Percentiles rank a stretch among this genome's conserved stretches.
Conservation (phyloP, 2,113 vertebrate species). For the Pholis gunnellus region DNA sequence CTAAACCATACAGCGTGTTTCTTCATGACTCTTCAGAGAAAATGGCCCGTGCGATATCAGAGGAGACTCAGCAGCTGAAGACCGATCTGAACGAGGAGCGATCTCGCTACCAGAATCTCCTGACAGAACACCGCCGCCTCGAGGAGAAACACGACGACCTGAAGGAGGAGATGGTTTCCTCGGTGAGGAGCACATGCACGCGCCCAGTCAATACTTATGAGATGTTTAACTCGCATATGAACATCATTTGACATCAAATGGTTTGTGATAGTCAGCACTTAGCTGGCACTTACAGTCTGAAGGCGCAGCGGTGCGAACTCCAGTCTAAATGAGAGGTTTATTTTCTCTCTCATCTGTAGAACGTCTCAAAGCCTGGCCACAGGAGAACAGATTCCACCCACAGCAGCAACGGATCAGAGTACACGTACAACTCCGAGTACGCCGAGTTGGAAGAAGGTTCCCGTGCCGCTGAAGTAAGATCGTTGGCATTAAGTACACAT, state of each 20-base stretch:
- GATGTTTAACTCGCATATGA: not conserved
- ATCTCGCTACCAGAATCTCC: conserved; percentile 96
- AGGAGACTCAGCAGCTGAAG: conserved; percentile 96
- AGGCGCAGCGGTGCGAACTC: not conserved
- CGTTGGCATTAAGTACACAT: not conserved
- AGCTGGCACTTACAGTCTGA: not conserved
- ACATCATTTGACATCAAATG: not conserved
- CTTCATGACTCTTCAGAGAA: conserved; percentile 84
- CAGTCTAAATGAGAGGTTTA: not conserved
- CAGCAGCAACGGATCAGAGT: conserved; percentile 98
- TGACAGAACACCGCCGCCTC: conserved; percentile 94
- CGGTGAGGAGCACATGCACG: conserved; percentile 78
- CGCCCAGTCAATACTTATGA: not conserved
- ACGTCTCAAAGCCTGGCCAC: conserved; percentile 92
- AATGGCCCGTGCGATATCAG: conserved; percentile 89
- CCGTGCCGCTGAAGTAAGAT: conserved; percentile 87
- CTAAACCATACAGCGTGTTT: not conserved
- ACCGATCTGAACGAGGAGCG: conserved; percentile 95
- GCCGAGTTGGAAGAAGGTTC: conserved; percentile 91
- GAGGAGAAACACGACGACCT: conserved; percentile 97
- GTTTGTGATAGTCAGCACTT: not conserved
- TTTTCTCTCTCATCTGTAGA: conserved; percentile 77
- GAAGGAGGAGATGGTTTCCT: conserved; percentile 90
- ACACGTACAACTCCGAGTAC: conserved; percentile 95
- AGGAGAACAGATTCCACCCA: conserved; percentile 96